Evolutionary conservation across 2,797 vertebrate species (phyloP).

Genomic region (Carduelis carduelis): DNA sequence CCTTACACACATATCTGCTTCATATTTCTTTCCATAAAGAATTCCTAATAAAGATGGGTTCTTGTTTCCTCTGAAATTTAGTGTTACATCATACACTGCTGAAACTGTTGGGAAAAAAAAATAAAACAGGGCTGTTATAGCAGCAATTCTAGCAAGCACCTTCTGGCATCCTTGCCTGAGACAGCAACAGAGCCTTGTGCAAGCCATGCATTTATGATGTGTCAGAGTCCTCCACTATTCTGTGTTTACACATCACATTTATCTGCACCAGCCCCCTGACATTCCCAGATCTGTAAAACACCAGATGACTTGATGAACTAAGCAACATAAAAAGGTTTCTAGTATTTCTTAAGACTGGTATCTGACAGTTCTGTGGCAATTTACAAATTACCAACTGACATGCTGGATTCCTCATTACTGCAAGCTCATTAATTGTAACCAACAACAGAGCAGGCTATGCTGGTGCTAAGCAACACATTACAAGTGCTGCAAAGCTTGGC

Average conservation of each 20-base stretch:
- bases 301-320: neutral
- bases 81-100: slow-evolving; percentile 95
- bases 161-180: neutral
- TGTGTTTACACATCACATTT: neutral
- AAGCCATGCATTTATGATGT: neutral
- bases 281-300: neutral
- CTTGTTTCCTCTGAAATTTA: slow-evolving; percentile 96
- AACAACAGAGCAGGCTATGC: neutral
- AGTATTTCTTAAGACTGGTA: neutral
- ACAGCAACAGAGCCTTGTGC: neutral
- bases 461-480: neutral
- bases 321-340: neutral
- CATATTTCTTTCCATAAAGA: slow-evolving; percentile 93
- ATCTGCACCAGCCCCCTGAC: neutral
- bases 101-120: slow-evolving; percentile 74
- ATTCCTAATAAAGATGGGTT: slow-evolving; percentile 94
- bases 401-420: neutral
- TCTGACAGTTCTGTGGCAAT: neutral
- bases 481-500: neutral
- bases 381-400: neutral
- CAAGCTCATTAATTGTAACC: neutral
- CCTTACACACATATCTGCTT: slow-evolving; percentile 94
- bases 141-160: neutral
- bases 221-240: neutral
- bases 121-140: neutral